Evolutionary conservation across 1,140 invertebrate species (phyloP).

Genomic region (Brachionus sp.): DNA sequence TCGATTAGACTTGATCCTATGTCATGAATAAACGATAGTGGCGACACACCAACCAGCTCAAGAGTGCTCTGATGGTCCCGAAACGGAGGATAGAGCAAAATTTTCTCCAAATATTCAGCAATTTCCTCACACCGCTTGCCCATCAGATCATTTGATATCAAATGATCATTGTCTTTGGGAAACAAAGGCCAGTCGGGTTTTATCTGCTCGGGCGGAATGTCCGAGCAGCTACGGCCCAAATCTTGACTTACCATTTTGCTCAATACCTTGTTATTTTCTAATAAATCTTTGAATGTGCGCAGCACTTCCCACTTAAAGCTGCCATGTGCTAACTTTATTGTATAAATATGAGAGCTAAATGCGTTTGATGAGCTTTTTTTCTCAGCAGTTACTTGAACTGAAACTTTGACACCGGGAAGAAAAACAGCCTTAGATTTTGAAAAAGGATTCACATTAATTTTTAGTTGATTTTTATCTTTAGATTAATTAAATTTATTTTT

Average conservation of each 20-base stretch:
- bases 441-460: neutral
- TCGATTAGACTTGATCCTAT: neutral
- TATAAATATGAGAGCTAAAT: slow-evolving; percentile 6
- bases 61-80: neutral
- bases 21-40: neutral
- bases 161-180: slow-evolving; percentile 7
- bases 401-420: neutral
- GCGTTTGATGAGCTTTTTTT: neutral
- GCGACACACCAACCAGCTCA: neutral
- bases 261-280: neutral
- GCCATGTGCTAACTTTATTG: neutral
- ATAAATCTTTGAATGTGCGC: neutral
- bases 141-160: neutral
- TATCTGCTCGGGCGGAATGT: neutral
- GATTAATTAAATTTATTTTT: neutral
- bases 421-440: neutral
- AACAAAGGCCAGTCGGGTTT: slow-evolving; percentile 1
- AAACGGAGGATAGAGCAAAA: slow-evolving; percentile 8
- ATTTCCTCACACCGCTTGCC: neutral
- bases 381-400: neutral
- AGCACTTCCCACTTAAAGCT: neutral
- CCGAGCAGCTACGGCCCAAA: neutral
- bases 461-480: neutral
- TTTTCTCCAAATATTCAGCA: slow-evolving; percentile 21
- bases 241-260: neutral